Evolutionary conservation across 2,797 vertebrate species (phyloP).

Genomic region (Rhinoraja longicauda): DNA sequence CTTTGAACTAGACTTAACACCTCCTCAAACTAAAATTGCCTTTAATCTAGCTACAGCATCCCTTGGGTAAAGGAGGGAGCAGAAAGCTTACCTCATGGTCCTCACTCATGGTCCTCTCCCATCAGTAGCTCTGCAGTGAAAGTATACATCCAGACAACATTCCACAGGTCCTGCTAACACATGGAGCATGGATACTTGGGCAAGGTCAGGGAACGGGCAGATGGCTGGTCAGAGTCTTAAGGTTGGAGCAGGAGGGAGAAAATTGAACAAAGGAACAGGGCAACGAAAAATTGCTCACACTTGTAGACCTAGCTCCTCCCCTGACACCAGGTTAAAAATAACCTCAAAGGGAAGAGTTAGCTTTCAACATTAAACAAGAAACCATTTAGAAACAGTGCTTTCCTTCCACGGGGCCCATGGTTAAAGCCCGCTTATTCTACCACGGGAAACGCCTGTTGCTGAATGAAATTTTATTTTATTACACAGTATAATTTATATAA

Average conservation of each 20-base stretch:
- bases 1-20: too few species aligned
- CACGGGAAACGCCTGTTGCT: slow-evolving; percentile 1
- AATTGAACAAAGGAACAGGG: neutral
- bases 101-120: neutral
- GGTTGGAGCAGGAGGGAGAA: too few species aligned
- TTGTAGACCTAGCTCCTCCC: neutral
- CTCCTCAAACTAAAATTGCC: neutral
- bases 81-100: neutral
- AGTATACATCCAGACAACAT: neutral
- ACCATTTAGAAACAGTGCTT: neutral
- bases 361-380: neutral
- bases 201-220: neutral
- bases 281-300: neutral
- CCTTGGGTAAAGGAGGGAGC: too few species aligned
- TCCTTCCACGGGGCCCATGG: neutral
- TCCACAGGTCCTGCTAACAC: neutral
- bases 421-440: neutral
- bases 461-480: slow-evolving; percentile 16
- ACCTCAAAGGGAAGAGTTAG: neutral
- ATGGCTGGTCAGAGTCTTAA: neutral
- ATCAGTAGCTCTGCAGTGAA: neutral
- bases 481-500: slow-evolving; percentile 29
- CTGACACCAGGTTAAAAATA: neutral
- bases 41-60: too few species aligned
- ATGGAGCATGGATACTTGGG: neutral